Percentiles rank a stretch among this genome's conserved stretches.
Evolutionary conservation across 35 echinoderm and acorn worm genomes (phyloP).

Genomic region (Chiridota heheva): DNA sequence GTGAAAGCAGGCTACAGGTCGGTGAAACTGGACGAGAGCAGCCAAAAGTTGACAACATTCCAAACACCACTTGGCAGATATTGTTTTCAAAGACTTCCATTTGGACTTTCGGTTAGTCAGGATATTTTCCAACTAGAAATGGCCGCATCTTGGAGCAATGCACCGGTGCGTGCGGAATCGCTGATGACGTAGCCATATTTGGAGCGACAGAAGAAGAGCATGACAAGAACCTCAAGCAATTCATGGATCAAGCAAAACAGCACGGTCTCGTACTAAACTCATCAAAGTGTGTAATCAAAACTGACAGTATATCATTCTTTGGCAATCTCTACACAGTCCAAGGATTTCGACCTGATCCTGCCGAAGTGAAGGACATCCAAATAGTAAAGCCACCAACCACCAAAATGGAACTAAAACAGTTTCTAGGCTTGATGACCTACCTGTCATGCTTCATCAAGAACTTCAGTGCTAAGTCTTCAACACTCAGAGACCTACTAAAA

Average conservation of each 20-base stretch:
- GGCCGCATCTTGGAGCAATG: not conserved
- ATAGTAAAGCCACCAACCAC: conserved; percentile 33
- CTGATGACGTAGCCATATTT: conserved; percentile 37
- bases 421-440: conserved; percentile 48
- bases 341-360: conserved; percentile 22
- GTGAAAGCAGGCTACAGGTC: conserved; percentile 33
- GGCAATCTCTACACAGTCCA: conserved; percentile 4
- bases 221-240: conserved; percentile 16
- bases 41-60: conserved; percentile 34
- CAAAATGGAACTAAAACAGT: conserved; percentile 49
- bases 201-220: conserved; percentile 46
- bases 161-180: conserved; percentile 3
- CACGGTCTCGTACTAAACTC: conserved; percentile 36
- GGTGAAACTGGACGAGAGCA: not conserved
- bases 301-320: conserved; percentile 20
- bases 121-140: conserved; percentile 54
- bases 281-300: conserved; percentile 30
- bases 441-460: no score
- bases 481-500: conserved; percentile 16
- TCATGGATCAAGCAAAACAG: conserved; percentile 20
- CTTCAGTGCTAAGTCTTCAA: not conserved
- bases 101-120: conserved; percentile 32
- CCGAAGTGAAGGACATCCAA: conserved; percentile 23
- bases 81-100: conserved; percentile 1
- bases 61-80: conserved; percentile 31